phyloP scores from a whole-genome alignment of 2,113 vertebrate genomes.

The Dicaeum eximium region DNA sequence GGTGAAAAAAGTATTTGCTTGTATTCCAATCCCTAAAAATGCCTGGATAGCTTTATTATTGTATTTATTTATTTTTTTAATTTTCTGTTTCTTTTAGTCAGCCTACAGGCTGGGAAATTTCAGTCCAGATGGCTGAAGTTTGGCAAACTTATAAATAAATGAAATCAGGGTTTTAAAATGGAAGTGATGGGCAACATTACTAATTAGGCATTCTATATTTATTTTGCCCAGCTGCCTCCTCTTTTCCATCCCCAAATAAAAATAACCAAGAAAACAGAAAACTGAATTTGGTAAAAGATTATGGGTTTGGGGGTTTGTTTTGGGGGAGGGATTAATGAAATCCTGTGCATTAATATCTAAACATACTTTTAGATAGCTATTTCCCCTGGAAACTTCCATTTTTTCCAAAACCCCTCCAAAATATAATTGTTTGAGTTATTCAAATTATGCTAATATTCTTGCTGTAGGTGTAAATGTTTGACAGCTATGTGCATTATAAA shows the following conservation, averaged over 20 bases:
- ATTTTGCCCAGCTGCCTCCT: slow-evolving; percentile 13
- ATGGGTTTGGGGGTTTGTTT: background rate
- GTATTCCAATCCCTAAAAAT: background rate
- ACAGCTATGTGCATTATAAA: background rate
- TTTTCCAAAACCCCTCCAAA: background rate
- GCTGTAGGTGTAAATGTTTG: background rate
- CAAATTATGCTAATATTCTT: background rate
- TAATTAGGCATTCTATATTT: slow-evolving; percentile 30
- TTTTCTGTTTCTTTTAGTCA: background rate
- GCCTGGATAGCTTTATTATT: background rate
- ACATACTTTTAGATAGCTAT: background rate
- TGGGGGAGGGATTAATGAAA: background rate
- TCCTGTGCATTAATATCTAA: background rate
- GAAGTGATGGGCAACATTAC: background rate
- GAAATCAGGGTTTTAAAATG: slow-evolving; percentile 13
- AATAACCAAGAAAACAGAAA: background rate
- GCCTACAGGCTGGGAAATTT: background rate
- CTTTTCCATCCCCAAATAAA: background rate
- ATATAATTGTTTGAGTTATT: background rate
- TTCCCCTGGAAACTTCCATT: background rate
- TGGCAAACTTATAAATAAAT: slow-evolving; percentile 37
- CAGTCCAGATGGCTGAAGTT: slow-evolving; percentile 42
- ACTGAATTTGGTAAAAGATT: background rate
- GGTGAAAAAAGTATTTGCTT: background rate
- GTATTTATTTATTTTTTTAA: too few relatives aligned